phyloP scores from a whole-genome alignment of 2,888 invertebrate genomes.

The Odontocerum albicorne region DNA sequence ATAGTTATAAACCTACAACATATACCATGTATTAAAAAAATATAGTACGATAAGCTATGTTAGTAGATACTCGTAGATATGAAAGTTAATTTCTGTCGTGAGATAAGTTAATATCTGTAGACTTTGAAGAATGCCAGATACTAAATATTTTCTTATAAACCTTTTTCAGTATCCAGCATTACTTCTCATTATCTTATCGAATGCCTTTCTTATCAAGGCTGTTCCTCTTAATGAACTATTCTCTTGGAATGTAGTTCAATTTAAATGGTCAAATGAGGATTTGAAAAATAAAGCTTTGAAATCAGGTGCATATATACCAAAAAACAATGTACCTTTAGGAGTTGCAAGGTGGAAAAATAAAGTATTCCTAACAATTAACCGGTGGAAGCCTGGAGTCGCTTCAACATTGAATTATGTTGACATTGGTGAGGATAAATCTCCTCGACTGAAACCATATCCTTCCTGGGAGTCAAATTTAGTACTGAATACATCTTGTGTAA shows the following conservation, averaged over 20 bases:
- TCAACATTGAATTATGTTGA: constrained; percentile 70
- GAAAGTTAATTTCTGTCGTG: no score
- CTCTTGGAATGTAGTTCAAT: constrained; percentile 70
- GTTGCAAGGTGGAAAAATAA: constrained; percentile 71
- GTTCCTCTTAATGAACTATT: no score
- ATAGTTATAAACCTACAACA: no score
- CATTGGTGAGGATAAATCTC: constrained; percentile 66
- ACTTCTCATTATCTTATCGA: no score
- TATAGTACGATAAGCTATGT: no score
- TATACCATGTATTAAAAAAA: no score
- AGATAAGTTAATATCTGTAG: no score
- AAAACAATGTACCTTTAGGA: constrained; percentile 71
- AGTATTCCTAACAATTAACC: constrained; percentile 69
- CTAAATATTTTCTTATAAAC: no score
- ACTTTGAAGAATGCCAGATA: no score
- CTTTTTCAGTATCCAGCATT: no score
- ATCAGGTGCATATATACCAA: constrained; percentile 61
- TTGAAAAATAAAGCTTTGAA: constrained; percentile 61
- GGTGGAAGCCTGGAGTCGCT: constrained; percentile 71
- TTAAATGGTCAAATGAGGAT: constrained; percentile 64
- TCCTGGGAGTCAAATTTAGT: constrained; percentile 72
- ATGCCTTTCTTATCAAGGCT: no score
- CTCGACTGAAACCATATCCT: constrained; percentile 74
- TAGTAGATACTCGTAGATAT: no score
- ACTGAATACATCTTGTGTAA: constrained; percentile 45